A percentile compares a stretch with the other conserved stretches of the same genome.
Conservation (phyloP, 1,140 invertebrate species). For the Habropoda laboriosa region DNA sequence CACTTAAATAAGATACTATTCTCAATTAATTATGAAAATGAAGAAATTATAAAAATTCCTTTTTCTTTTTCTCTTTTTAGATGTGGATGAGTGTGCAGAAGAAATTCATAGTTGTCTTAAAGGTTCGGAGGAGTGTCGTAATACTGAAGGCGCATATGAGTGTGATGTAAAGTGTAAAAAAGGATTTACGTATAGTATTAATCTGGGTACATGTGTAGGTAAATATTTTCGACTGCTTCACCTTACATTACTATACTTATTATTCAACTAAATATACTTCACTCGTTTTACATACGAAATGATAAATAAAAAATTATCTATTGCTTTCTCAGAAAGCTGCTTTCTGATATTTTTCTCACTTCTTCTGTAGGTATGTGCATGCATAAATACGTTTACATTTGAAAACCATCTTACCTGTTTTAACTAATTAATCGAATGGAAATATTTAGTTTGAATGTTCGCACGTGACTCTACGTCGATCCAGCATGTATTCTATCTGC, state of each 20-base stretch:
- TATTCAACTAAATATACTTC: background rate
- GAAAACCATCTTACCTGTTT: background rate
- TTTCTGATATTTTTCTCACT: background rate
- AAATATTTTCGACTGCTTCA: conserved; percentile 49
- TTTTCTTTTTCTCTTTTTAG: conserved; percentile 71
- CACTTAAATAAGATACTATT: no score
- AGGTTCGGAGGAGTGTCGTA: conserved; percentile 81
- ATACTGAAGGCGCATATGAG: conserved; percentile 82
- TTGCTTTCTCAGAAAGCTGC: background rate
- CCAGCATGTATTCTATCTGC: conserved; percentile 34
- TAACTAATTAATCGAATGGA: conserved; percentile 15
- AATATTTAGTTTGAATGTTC: background rate
- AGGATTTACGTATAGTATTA: conserved; percentile 84
- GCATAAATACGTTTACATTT: conserved; percentile 1
- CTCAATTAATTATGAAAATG: no score
- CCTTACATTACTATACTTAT: background rate
- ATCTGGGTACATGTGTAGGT: conserved; percentile 81
- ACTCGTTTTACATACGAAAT: no score
- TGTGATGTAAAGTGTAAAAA: conserved; percentile 85
- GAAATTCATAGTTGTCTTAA: conserved; percentile 75
- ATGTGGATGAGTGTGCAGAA: conserved; percentile 83
- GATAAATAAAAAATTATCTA: background rate
- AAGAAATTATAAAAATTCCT: no score
- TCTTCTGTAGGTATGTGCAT: conserved; percentile 15
- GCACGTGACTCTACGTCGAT: background rate